Evolutionary conservation across 2,113 vertebrate species (phyloP).

Genomic region (Nerophis lumbriciformis): DNA sequence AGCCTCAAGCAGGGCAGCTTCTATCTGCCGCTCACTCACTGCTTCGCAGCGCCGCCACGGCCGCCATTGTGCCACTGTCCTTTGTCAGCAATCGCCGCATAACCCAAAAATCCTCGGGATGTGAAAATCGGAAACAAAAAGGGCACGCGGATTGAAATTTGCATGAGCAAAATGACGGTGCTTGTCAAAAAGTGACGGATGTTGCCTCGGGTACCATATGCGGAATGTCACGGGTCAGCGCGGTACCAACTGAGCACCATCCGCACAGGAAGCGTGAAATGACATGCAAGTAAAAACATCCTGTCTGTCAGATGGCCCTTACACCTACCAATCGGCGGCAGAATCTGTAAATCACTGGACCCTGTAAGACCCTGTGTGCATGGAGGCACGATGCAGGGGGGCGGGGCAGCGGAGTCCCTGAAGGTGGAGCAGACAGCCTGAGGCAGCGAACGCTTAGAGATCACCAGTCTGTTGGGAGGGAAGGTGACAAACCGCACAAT

Average conservation of each 20-base stretch:
- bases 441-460: conserved; percentile 25
- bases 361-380: conserved; percentile 28
- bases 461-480: conserved; percentile 31
- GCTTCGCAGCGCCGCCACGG: conserved; percentile 18
- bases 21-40: conserved; percentile 32
- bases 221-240: conserved; percentile 38
- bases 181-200: conserved; percentile 43
- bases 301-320: conserved; percentile 36
- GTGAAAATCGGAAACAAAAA: conserved; percentile 37
- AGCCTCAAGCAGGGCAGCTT: conserved; percentile 60
- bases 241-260: conserved; percentile 15
- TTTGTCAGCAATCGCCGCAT: conserved; percentile 4
- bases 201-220: conserved; percentile 56
- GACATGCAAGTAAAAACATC: conserved; percentile 30
- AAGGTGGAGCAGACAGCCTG: conserved; percentile 32
- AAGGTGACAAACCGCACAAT: conserved; percentile 1
- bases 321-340: conserved; percentile 41
- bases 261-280: conserved; percentile 24
- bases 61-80: conserved; percentile 25
- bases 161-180: conserved; percentile 30
- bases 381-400: background rate
- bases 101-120: conserved; percentile 45
- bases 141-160: conserved; percentile 42
- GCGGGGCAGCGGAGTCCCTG: conserved; percentile 17
- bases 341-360: conserved; percentile 40